A percentile compares a stretch with the other conserved stretches of the same genome.
These are phyloP conservation scores for Sinocyclocheilus anshuiensis DNA, from an alignment of 2,113 vertebrate genomes.

Conservation along the genomic window DNA sequence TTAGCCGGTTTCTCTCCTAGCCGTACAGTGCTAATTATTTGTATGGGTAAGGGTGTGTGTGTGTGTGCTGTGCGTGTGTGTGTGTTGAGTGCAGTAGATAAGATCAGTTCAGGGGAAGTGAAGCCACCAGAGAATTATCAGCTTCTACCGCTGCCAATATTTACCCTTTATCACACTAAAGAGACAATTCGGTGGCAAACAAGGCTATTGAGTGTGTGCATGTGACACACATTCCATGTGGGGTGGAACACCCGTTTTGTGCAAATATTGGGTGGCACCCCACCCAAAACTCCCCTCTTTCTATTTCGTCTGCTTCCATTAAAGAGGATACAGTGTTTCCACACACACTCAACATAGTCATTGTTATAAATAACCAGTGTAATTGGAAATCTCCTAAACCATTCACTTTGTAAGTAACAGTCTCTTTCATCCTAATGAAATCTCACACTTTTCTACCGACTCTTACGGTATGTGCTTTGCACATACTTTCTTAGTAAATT, in stretches of 20 bases:
- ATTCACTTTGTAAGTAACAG: background rate
- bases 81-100: constrained; percentile 19
- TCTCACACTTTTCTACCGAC: background rate
- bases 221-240: background rate
- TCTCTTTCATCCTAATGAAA: background rate
- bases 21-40: constrained; percentile 6
- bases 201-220: constrained; percentile 6
- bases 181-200: constrained; percentile 21
- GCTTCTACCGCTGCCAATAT: constrained; percentile 16
- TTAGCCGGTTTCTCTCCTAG: background rate
- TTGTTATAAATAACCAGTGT: background rate
- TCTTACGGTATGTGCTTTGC: background rate
- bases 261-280: constrained; percentile 13
- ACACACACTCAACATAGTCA: background rate
- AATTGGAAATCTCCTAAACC: background rate
- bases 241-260: constrained; percentile 13
- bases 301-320: background rate
- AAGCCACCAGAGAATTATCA: constrained; percentile 36
- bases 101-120: constrained; percentile 7
- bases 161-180: constrained; percentile 31
- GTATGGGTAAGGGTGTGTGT: background rate
- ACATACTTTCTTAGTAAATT: background rate
- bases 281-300: background rate
- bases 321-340: background rate
- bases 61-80: constrained; percentile 26